Percentiles rank a stretch among this genome's conserved stretches.
Conservation (phyloP, 2,113 vertebrate genomes). For the Saimiri boliviensis region DNA sequence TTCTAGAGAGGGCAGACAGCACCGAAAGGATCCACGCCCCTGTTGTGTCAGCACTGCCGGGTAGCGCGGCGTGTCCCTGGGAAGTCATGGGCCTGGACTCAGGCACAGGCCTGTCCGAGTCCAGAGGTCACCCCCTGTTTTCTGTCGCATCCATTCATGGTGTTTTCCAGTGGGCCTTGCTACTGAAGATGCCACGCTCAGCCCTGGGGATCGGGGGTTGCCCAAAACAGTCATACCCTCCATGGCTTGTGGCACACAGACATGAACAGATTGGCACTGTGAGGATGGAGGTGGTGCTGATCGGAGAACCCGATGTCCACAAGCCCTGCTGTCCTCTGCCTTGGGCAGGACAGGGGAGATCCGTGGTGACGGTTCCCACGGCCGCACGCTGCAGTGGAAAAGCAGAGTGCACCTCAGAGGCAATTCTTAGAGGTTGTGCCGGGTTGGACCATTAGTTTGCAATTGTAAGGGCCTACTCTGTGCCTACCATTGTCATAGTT, state of each 20-base stretch:
- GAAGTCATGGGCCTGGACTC: neutral
- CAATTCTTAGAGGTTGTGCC: accelerated
- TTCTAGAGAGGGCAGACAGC: neutral
- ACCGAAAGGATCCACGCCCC: neutral
- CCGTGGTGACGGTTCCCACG: accelerated
- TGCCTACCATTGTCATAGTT: neutral
- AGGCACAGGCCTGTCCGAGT: neutral
- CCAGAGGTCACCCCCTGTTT: neutral
- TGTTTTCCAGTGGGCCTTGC: accelerated
- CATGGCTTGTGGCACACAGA: neutral
- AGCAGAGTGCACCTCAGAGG: accelerated
- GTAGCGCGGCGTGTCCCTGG: accelerated
- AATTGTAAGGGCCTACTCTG: neutral
- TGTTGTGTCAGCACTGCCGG: accelerated
- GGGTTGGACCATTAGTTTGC: accelerated
- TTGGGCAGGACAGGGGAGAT: no score
- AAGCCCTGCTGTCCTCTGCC: neutral
- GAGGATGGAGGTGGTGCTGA: no score
- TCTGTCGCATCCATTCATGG: accelerated
- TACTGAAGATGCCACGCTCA: accelerated
- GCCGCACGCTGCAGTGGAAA: accelerated
- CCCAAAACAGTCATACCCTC: neutral
- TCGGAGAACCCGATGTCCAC: neutral
- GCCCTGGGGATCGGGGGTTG: neutral
- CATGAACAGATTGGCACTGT: accelerated